These are phyloP conservation scores for Drosophila ananassae DNA, from an alignment of 1,140 invertebrate genomes.

Conservation along the genomic window DNA sequence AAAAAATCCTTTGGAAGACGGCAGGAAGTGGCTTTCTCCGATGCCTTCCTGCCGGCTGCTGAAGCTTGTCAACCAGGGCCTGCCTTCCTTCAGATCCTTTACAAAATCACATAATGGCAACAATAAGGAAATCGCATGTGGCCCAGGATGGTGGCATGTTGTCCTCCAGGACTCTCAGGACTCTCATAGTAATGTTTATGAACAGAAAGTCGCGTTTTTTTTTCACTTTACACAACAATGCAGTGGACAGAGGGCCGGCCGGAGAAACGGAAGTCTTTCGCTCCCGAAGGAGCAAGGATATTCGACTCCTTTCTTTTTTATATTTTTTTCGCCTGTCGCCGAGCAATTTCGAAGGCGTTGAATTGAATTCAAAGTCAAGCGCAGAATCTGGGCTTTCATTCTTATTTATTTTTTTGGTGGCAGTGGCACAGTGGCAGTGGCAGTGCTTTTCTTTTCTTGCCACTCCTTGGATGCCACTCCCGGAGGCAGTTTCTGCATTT, in stretches of 20 bases:
- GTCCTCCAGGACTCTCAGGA: not conserved
- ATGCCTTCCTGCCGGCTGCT: slow-evolving; percentile 40
- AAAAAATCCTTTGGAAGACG: slow-evolving; percentile 30
- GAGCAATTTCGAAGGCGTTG: slow-evolving; percentile 68
- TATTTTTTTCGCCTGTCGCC: slow-evolving; percentile 35
- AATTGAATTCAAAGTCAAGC: slow-evolving; percentile 71
- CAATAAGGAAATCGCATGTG: slow-evolving; percentile 78
- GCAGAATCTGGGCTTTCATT: not conserved
- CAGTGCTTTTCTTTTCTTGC: slow-evolving; percentile 3
- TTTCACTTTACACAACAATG: slow-evolving; percentile 33
- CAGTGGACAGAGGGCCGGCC: slow-evolving; percentile 7
- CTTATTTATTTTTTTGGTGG: not conserved
- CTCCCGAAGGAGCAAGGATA: not conserved
- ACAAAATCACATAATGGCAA: slow-evolving; percentile 65
- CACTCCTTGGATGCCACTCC: slow-evolving; percentile 2
- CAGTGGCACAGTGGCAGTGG: not conserved
- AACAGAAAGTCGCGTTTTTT: slow-evolving; percentile 48
- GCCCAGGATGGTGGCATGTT: slow-evolving; percentile 9
- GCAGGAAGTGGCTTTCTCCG: slow-evolving; percentile 59
- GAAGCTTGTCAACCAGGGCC: slow-evolving; percentile 8
- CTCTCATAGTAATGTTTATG: slow-evolving; percentile 54
- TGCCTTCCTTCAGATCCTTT: not conserved
- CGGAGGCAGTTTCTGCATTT: slow-evolving; percentile 32
- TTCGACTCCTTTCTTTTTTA: not conserved
- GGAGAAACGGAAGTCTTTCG: slow-evolving; percentile 10